Conservation (phyloP, 2,797 vertebrate species). For the Oreortyx pictus region DNA sequence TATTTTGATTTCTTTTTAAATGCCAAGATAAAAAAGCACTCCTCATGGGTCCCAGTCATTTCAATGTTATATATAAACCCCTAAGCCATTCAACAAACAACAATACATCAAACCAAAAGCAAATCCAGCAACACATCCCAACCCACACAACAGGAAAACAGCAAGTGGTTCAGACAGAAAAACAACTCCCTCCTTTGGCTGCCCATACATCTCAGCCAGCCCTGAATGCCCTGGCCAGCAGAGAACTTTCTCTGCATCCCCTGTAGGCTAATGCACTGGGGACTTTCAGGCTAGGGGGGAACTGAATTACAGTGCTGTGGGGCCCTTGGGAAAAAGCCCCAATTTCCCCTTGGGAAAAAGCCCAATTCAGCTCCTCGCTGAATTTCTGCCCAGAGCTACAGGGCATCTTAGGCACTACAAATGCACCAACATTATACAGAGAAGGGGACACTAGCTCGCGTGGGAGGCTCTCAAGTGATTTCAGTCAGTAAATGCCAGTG, state of each 20-base stretch:
- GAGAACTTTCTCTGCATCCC: neutral
- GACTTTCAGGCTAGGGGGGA: neutral
- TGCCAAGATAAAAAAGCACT: neutral
- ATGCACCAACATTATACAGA: neutral
- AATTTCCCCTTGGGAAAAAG: neutral
- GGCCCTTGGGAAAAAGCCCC: neutral
- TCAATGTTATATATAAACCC: constrained; percentile 20
- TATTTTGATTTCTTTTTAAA: constrained; percentile 53
- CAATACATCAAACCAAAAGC: constrained; percentile 45
- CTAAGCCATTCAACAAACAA: constrained; percentile 47
- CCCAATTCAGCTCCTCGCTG: neutral
- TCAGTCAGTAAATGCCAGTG: neutral
- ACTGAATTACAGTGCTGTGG: neutral
- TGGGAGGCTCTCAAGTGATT: neutral
- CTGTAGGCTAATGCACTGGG: neutral
- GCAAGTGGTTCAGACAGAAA: constrained; percentile 37
- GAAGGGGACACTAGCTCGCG: neutral
- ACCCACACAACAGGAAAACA: constrained; percentile 52
- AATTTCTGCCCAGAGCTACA: neutral
- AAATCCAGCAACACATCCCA: constrained; percentile 49
- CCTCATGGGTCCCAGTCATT: neutral
- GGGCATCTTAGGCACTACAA: neutral
- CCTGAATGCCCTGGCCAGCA: neutral
- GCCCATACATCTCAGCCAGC: constrained; percentile 21
- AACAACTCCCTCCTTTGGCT: constrained; percentile 10